These are phyloP conservation scores for Notospermus geniculatus DNA, from an alignment of 1,140 invertebrate genomes.

Conservation along the genomic window DNA sequence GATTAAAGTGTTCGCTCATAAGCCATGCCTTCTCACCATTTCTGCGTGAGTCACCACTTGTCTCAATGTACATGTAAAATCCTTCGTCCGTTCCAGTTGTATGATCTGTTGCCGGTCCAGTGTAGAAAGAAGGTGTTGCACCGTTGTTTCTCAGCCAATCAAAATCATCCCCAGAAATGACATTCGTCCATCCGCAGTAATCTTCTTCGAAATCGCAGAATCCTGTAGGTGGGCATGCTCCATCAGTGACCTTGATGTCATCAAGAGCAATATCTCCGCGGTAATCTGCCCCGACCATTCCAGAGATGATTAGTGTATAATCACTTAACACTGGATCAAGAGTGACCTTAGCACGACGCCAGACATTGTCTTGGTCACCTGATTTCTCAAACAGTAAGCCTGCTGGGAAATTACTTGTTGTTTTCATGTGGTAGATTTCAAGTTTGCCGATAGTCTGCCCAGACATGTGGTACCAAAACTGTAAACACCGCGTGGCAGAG, in stretches of 20 bases:
- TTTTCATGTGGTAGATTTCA: conserved; percentile 29
- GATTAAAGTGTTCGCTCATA: conserved; percentile 41
- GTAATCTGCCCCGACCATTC: conserved; percentile 31
- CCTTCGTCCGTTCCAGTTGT: conserved; percentile 47
- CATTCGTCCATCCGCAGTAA: conserved; percentile 45
- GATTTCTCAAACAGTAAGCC: conserved; percentile 9
- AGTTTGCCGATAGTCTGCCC: conserved; percentile 56
- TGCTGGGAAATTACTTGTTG: conserved; percentile 12
- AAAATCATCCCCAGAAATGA: conserved; percentile 35
- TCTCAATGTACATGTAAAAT: conserved; percentile 49
- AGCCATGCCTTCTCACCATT: conserved; percentile 46
- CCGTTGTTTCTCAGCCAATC: conserved; percentile 42
- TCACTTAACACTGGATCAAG: conserved; percentile 11
- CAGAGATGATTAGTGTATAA: conserved; percentile 38
- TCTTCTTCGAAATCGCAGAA: conserved; percentile 46
- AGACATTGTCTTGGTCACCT: conserved; percentile 22
- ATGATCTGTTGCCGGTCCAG: conserved; percentile 53
- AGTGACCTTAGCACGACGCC: conserved; percentile 26
- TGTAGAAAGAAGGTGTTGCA: conserved; percentile 29
- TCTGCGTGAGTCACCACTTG: conserved; percentile 27
- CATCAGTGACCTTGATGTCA: conserved; percentile 36
- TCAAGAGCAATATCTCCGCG: conserved; percentile 48
- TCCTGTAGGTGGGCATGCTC: conserved; percentile 33
- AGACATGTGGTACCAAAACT: conserved; percentile 79
- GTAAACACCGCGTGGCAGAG: conserved; percentile 29